These are phyloP conservation scores for Cremastinae sp. DNA, from an alignment of 2,888 invertebrate species.

Conservation along the genomic window DNA sequence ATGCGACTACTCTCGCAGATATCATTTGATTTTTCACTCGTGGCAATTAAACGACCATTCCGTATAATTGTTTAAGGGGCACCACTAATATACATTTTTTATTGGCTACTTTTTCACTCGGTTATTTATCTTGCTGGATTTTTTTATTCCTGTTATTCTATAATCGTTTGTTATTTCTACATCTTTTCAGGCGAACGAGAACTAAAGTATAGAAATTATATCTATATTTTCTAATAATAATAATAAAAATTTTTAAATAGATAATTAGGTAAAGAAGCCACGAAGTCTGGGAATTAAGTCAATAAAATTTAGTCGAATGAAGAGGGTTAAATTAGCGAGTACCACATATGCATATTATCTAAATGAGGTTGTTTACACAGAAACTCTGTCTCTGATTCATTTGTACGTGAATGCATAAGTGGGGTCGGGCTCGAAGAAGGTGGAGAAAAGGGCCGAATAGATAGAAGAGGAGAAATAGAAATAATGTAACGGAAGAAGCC, in stretches of 20 bases:
- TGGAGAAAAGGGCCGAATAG: constrained; percentile 50
- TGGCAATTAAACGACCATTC: constrained; percentile 43
- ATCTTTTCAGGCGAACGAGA: too few species aligned
- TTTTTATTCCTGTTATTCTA: too few species aligned
- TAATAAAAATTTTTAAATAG: too few species aligned
- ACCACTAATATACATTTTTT: constrained; percentile 52
- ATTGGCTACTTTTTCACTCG: constrained; percentile 28
- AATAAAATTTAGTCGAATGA: too few species aligned
- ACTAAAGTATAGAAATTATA: too few species aligned
- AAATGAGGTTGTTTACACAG: too few species aligned
- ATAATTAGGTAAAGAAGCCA: too few species aligned
- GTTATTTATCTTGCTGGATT: constrained; percentile 3
- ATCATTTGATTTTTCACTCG: constrained; percentile 53
- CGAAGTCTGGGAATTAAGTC: too few species aligned
- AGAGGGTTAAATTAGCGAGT: too few species aligned
- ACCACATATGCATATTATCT: too few species aligned
- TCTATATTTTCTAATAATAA: too few species aligned
- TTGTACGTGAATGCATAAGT: constrained; percentile 20
- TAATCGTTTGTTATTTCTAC: too few species aligned
- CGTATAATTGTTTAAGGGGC: constrained; percentile 56
- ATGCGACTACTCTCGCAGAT: constrained; percentile 31
- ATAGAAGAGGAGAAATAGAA: constrained; percentile 62
- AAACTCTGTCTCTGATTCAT: neutral
- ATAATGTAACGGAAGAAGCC: constrained; percentile 70
- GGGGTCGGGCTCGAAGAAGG: neutral